Base-by-base conservation (phyloP, 2,113 vertebrate species). In the Mormyrus iriodes region DNA sequence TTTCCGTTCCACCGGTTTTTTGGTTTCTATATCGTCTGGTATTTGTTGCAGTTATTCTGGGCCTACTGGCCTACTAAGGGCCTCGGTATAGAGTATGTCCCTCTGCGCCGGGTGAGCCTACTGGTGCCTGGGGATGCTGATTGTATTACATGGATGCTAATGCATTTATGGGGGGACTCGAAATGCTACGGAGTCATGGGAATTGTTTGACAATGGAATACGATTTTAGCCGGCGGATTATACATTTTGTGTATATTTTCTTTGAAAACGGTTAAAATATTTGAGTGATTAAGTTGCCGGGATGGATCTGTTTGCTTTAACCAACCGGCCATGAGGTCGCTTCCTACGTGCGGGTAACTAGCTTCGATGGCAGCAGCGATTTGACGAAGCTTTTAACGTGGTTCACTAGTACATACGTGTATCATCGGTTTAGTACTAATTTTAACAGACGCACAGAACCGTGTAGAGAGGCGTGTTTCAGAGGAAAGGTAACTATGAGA, bases 21-120 rank as follows among this genome's bases (percentile, higher is more conserved):
- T 95, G 96, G 95, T 95, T 92, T 95, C 95, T 96, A 91, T 89
- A 94, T 93, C 90, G 94, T 90, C 91, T 95, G 93, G 93, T 95
- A 94, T 96, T 94, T 94, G 93, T 95, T 94, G 94, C 94, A 90
- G 91, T 93, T 92, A 90, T 53, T 91, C 73, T 92, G 93, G 95
- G 94, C 95, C 95, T 92, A 88, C 86, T 90, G 96, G 96, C 95
- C 95, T 95, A 88, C 90, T 90, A 73, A 88, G 42, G 93, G 91
- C 95, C 94, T 94, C 95, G 94, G 91, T 82, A 79, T 93, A 86
- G 92, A 82, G 90, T 92, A 85, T 76, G 79, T 69, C 21, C 51
- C 89, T 24, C 85, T 46, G 35, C 88, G 88, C 79, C 52, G 52
- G 24, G 17, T 19, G 88, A 48, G 13, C n/a, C 9, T 35, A 61